phyloP scores from a whole-genome alignment of 2,797 vertebrate species.

The Lithobates sylvaticus region DNA sequence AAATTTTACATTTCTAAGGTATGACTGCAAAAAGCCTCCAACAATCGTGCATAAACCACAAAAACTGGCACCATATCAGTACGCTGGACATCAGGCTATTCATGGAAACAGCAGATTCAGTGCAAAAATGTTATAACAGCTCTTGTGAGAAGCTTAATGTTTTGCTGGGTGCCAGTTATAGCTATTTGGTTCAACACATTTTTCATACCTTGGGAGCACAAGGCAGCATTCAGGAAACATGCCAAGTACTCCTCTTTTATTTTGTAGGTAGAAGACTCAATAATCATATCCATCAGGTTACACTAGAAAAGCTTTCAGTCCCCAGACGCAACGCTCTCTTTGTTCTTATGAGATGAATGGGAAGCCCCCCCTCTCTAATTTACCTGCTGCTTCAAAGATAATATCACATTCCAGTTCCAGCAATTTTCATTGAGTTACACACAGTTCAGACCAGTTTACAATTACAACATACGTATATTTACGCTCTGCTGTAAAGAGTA shows the following conservation, averaged over 20 bases:
- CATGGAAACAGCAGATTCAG: too few species aligned
- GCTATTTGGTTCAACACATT: too few species aligned
- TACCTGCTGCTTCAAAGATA: constrained; percentile 49
- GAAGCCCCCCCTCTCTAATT: constrained; percentile 44
- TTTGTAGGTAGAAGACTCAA: not conserved
- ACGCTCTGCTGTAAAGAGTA: constrained; percentile 19
- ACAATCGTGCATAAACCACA: too few species aligned
- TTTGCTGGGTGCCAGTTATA: too few species aligned
- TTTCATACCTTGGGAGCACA: not conserved
- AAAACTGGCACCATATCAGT: too few species aligned
- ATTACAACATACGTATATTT: constrained; percentile 30
- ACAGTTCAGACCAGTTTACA: constrained; percentile 19
- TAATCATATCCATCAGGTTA: constrained; percentile 45
- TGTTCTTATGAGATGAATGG: constrained; percentile 57
- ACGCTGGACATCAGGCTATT: too few species aligned
- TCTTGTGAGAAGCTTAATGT: too few species aligned
- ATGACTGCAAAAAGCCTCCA: too few species aligned
- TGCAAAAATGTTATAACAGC: too few species aligned
- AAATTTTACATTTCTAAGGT: too few species aligned
- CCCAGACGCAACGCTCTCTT: constrained; percentile 41
- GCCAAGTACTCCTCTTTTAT: not conserved
- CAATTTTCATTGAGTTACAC: constrained; percentile 38
- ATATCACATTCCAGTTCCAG: constrained; percentile 46
- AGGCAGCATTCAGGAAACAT: not conserved
- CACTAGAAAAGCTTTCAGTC: constrained; percentile 30